Evolutionary conservation across 2,888 invertebrate genomes (phyloP), one percentile per base, ranked within the genome.

Genomic region (Podotricha telesiphe): DNA sequence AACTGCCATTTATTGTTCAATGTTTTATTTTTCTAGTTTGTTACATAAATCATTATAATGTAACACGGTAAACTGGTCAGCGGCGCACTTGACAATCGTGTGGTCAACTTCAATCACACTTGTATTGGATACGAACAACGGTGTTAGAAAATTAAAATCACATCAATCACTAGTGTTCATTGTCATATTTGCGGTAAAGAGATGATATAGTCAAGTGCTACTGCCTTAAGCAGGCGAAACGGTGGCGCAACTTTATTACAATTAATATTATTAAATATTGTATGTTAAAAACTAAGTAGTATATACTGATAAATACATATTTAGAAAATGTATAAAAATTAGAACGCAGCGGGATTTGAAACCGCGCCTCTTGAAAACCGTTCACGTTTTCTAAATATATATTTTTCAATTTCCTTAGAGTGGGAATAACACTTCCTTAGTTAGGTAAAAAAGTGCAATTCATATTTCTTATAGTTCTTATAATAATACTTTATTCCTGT

Each of bases 121-220:
- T 82, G 91, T 91, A 92, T 91, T 85, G 80, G 89, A 92, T 91
- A 91, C 92, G 82, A 87, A 78, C 89, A 91, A 91, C 92, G 91
- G 92, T 91, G 81, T 81, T 79, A 78, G 80, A 77, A 86, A 82
- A 91, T 91, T 89, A 86, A 88, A 86, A 86, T 85, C 89, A 73
- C 88, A 90, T 91, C 90, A 89, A 90, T 91, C 90, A 89, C 82
- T 75, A 75, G 74, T 77, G 79, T 81, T 82, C 82, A 88, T 89
- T 91, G 91, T 89, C 88, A 86, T 87, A 83, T 81, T 81, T 79
- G 82, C 83, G 82, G 81, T 84, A 83, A 81, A 82, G 82, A 82
- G 80, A 80, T 69, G 71, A 73, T 76, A 55, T 72, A 59, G 63
- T 64, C 53, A 34, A 51, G 45, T 42, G 19, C 59, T 66, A 66